Evolutionary conservation across 2,113 vertebrate genomes (phyloP), one percentile per base, ranked within the genome.

Genomic region (Oncorhynchus masou): DNA sequence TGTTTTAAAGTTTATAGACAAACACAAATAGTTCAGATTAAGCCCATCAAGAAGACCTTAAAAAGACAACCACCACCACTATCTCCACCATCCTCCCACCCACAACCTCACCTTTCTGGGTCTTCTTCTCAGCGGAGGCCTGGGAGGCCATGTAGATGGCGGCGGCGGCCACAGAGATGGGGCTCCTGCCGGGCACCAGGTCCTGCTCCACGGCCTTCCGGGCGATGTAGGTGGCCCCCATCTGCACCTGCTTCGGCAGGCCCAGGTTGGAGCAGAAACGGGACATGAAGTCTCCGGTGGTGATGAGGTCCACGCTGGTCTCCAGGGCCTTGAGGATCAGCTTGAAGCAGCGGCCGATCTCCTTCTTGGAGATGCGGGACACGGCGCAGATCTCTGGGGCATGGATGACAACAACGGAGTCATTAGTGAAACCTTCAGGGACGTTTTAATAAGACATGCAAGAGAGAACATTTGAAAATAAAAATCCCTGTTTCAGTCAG

Each of bases 121-220:
- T 99, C 88, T 96, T 96, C 90, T 99, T 99, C 86, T 99, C 97
- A 1, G 97, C 96, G 0, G 98, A 99, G 5, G 98, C 98, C 90
- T 99, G 96, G 9, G 98, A 99, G 69, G 98, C 98, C 98, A 99
- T 99, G 84, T 99, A 99, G 89, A 99, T 99, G 78, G 98, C 98
- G 2, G 98, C 97, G 0, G 97, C 97, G 0, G 98, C 97, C 84
- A 99, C 98, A 2, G 97, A 99, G 81, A 99, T 99, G 0, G 97
- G 98, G 85, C 97, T 99, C 82, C 98, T 93, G 24, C 98, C 98
- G 6, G 98, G 98, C 79, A 99, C 98, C 88, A 99, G 85, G 92
- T 99, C 98, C 19, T 99, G 81, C 71, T 99, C 98, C 86, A 99
- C 97, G 0, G 98, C 98, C 85, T 98, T 98, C 68, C 96, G 94